A percentile compares a stretch with the other conserved stretches of the same genome.
phyloP scores from a whole-genome alignment of 2,888 invertebrate species.

The Coelopa pilipes region DNA sequence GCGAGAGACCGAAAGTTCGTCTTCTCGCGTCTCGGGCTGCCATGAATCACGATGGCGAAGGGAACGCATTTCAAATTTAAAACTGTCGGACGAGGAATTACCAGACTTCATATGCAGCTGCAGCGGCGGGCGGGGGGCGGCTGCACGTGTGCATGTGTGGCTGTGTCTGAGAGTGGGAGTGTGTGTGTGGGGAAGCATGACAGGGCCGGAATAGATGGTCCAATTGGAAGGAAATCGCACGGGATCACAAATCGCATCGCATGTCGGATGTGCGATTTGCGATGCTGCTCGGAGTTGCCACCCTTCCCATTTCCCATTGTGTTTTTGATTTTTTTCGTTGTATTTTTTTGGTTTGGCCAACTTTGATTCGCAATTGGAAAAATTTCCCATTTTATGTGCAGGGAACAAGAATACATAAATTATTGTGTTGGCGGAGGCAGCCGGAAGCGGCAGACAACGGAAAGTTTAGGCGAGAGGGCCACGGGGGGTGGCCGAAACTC shows the following conservation, averaged over 20 bases:
- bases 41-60: slow-evolving; percentile 3
- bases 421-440: slow-evolving; percentile 6
- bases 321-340: background rate
- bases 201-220: slow-evolving; percentile 16
- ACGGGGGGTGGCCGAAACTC: background rate
- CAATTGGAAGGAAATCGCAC: slow-evolving; percentile 25
- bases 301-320: background rate
- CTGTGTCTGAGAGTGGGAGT: background rate
- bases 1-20: background rate
- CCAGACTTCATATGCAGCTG: slow-evolving; percentile 25
- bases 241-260: slow-evolving; percentile 33
- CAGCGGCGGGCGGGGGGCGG: background rate
- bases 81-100: slow-evolving; percentile 23
- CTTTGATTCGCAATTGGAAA: slow-evolving; percentile 15
- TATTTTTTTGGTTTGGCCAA: background rate
- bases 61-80: slow-evolving; percentile 18
- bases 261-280: slow-evolving; percentile 30
- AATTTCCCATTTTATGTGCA: slow-evolving; percentile 23
- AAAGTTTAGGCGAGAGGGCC: background rate
- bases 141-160: background rate
- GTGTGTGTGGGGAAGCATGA: background rate
- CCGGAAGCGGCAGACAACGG: background rate
- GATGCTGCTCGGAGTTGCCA: background rate
- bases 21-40: background rate
- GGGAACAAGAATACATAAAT: slow-evolving; percentile 29